Base-by-base conservation (phyloP, 2,888 invertebrate species). In the Cecidostiba fungosa region DNA sequence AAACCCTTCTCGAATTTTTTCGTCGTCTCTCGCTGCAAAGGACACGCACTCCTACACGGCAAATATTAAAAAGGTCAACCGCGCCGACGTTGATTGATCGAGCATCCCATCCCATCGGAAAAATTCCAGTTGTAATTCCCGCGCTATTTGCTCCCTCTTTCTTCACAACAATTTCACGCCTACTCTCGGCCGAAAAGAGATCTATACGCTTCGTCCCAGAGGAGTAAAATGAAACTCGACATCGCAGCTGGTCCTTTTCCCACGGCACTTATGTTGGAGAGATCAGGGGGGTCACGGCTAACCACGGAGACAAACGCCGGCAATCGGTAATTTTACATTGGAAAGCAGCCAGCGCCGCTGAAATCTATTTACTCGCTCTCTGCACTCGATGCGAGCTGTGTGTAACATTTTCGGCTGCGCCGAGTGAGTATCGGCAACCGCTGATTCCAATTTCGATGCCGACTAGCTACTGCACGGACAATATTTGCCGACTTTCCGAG, bases 361-460 rank as follows among this genome's bases (percentile, higher is more conserved):
- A 72, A 82, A 77, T 77, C 82, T 82, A 79, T 85, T 82, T 85
- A 74, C 78, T 72, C 36, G 59, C n/a, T n/a, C 77, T n/a, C 50
- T 32, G 54, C 47, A 39, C 29, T 23, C 23, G 23, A 12, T 29
- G 12, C 19, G 54, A 66, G 66, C 39, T 72, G 39, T 36, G 19
- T 62, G 62, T 26, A 23, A 23, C 26, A 26, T 23, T 62, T 26
- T 62, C 26, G 62, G 23, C 59, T 36, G 5, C n/a, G 4, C 8
- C 8, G 70, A 10, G n/a, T 0, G 10, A 39, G 36, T 50, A 59
- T n/a, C 19, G 54, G n/a, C n/a, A n/a, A 59, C 62, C 3, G 43
- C 29, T 69, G 62, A 47, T 82, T 82, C 29, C 82, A 82, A 82
- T 82, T 82, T 82, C 76, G 36, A 69, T 80, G 69, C 62, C 26